These are phyloP conservation scores for Oopsacas minuta DNA, from an alignment of 37 sponge, comb jelly and placozoan genomes.

Conservation along the genomic window DNA sequence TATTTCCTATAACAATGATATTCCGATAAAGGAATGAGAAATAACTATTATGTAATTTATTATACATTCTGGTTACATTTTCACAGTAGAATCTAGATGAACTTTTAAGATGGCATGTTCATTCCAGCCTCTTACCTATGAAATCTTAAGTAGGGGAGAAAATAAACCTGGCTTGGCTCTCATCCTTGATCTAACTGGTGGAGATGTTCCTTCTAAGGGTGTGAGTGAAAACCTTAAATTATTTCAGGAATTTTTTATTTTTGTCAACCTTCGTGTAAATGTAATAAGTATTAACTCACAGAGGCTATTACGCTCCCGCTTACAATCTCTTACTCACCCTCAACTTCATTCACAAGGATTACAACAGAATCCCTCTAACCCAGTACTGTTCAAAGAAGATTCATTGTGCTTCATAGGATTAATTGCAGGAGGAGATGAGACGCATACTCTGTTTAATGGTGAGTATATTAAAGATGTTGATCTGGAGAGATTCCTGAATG, in stretches of 20 bases:
- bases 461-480: not conserved
- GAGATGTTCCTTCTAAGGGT: not conserved
- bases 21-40: too few species aligned
- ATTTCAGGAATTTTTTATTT: not conserved
- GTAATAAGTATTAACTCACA: not conserved
- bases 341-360: not conserved
- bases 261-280: not conserved
- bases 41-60: too few species aligned
- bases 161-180: not conserved
- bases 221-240: not conserved
- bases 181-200: not conserved
- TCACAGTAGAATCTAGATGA: too few species aligned
- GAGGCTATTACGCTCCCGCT: not conserved
- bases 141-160: too few species aligned
- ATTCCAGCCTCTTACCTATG: too few species aligned
- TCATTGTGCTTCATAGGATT: not conserved
- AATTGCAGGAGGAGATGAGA: not conserved
- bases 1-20: too few species aligned
- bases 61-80: too few species aligned
- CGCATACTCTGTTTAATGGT: not conserved
- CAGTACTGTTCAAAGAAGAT: not conserved
- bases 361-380: not conserved
- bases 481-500: not conserved
- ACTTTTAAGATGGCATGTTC: too few species aligned
- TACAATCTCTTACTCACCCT: not conserved